Base-by-base conservation (phyloP, 2,888 invertebrate genomes). In the Cinara cedri region DNA sequence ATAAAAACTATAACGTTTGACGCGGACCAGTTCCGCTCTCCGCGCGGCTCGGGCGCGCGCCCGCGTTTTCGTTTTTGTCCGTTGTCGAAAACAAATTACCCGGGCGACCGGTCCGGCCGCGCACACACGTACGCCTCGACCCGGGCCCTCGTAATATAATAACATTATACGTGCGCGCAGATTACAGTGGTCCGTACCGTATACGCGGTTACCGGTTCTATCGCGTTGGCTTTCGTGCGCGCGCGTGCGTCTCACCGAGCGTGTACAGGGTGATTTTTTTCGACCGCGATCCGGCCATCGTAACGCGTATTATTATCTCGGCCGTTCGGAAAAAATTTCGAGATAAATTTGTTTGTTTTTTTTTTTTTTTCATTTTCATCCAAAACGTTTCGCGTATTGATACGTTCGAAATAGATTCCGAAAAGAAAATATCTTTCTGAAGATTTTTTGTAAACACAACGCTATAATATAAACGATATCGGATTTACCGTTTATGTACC, bases 1-100 rank as follows among this genome's bases (percentile, higher is more conserved):
- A 78, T 78, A 78, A 78, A 78, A 78, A 78, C 68, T 76, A 76
- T 76, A 76, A 78, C 70, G 78, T 78, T 78, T 70, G 78, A 76
- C 76, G 66, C 60, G 76, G 76, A 78, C 78, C 78, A 78, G 78
- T 70, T 70, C 68, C 34, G n/a, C 62, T 54, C 55, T 21, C 21
- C 19, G 16, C 34, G n/a, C n/a, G n/a, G n/a, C n/a, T 34, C 3
- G 10, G 3, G 14, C 3, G 19, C 34, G 63, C n/a, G 10, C 11
- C 34, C 3, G 42, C 26, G 72, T 57, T 13, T 24, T 16, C n/a
- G 26, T 19, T 13, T 54, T 16, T 11, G 57, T 70, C 70, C 62
- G 78, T n/a, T n/a, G n/a, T 78, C 78, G 70, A 78, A 78, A 78
- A 70, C 78, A 78, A 78, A 78, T 78, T 78, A 78, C 60, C 51